Percentiles rank a stretch among this genome's conserved stretches.
Evolutionary conservation across 1,140 invertebrate species (phyloP).

Genomic region (Drosophila sp.): DNA sequence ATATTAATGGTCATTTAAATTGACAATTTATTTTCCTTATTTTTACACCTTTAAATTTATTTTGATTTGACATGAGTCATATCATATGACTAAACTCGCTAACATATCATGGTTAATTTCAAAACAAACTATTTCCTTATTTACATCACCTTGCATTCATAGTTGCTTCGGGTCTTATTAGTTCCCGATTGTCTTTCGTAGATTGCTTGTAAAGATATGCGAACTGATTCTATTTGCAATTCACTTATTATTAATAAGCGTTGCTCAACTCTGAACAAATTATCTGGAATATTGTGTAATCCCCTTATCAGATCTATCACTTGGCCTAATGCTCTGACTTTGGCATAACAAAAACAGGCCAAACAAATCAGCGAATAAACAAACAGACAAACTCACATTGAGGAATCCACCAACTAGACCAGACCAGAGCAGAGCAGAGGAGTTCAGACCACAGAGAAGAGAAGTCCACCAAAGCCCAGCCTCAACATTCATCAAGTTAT

Average conservation of each 20-base stretch:
- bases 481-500: constrained; percentile 74
- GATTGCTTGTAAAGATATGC: neutral
- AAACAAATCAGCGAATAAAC: constrained; percentile 36
- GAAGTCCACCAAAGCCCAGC: constrained; percentile 20
- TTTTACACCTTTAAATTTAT: too few species aligned
- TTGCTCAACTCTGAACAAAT: neutral
- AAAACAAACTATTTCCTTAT: too few species aligned
- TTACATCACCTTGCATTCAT: too few species aligned
- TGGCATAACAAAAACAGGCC: constrained; percentile 29
- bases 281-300: constrained; percentile 13
- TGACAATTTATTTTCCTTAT: too few species aligned
- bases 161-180: too few species aligned
- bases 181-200: neutral
- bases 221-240: constrained; percentile 1
- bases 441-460: neutral
- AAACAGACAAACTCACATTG: constrained; percentile 17
- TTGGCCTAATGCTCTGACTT: neutral
- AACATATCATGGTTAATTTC: too few species aligned
- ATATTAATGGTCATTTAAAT: too few species aligned
- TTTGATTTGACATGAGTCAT: too few species aligned
- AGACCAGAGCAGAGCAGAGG: neutral
- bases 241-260: constrained; percentile 4
- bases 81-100: too few species aligned
- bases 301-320: constrained; percentile 13
- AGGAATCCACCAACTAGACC: neutral